A percentile compares a stretch with the other conserved stretches of the same genome.
Evolutionary conservation across 2,113 vertebrate species (phyloP).

Genomic region (Noturus placidus): DNA sequence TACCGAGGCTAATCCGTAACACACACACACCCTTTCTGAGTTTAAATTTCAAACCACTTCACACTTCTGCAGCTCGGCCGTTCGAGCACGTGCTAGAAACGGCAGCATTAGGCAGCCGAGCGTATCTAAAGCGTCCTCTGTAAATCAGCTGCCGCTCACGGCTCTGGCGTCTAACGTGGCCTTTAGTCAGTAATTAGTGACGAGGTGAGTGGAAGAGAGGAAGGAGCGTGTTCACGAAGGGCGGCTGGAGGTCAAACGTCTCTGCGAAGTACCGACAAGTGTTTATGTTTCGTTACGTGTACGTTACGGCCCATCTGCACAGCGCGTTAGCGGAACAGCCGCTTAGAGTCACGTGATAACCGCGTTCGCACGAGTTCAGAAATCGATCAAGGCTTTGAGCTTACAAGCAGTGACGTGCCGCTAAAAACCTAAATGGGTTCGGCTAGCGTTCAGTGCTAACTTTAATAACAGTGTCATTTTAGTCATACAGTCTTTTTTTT

Average conservation of each 20-base stretch:
- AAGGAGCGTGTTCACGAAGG: not conserved
- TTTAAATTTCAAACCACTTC: constrained; percentile 43
- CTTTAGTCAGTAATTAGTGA: constrained; percentile 40
- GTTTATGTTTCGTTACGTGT: not conserved
- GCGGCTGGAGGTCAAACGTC: constrained; percentile 6
- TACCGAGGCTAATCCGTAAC: constrained; percentile 40
- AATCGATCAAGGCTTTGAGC: not conserved
- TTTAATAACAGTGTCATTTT: not conserved
- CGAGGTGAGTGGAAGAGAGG: not conserved
- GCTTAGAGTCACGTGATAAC: not conserved
- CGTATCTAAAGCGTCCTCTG: constrained; percentile 48
- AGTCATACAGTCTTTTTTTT: not conserved
- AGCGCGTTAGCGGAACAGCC: not conserved
- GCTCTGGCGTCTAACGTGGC: not conserved
- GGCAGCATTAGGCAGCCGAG: constrained; percentile 38
- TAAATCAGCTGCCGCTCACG: constrained; percentile 31
- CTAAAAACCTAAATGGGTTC: not conserved
- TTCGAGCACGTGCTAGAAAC: constrained; percentile 43
- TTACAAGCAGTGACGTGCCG: not conserved
- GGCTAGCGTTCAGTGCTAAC: not conserved
- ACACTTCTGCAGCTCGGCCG: constrained; percentile 18
- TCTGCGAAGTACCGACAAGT: not conserved
- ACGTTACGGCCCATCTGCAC: not conserved
- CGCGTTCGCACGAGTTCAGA: not conserved
- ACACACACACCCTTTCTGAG: not conserved